Evolutionary conservation across 1,140 invertebrate genomes (phyloP), one percentile per base, ranked within the genome.

Genomic region (Zaprionus camerounensis): DNA sequence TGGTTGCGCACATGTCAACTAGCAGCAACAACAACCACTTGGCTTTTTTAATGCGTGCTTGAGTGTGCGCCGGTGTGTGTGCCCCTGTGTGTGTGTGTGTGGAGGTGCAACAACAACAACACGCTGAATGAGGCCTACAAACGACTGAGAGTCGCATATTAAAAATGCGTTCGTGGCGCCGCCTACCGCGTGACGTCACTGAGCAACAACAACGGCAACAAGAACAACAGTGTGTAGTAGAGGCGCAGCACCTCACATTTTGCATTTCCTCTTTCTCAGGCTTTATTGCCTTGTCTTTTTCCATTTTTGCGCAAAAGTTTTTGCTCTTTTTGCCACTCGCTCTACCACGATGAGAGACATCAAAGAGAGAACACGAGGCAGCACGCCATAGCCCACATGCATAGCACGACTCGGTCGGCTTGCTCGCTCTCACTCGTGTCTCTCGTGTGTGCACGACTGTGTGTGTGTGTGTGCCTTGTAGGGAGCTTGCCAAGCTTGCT

Each of bases 91-190:
- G 57, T 67, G 69, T 57, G 44, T 55, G 61, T 69, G 38, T 15
- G 20, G 20, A 22, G 20, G 20, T 26, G 15, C 58, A 56, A 53
- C 53, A 31, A 46, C 64, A 69, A 59, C 56, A 63, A 41, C 58
- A 74, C 22, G 46, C 22, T 17, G 22, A 22, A 41, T 57, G 53
- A 59, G 67, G 69, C 69, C 74, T 61, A 71, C 55, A 51, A 64
- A 20, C 67, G 34, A 61, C 56, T 62, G 53, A 31, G 61, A 62
- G 56, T 55, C 70, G 81, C 79, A 70, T 84, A 88, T 90, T 90
- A 90, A 90, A 88, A 90, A 88, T 88, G 85, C 84, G 85, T 90
- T 88, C 81, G 74, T 81, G 57, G 84, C 84, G 69, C 84, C 84
- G 84, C 84, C 84, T 90, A 84, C 85, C 69, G 65, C 31, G 53